phyloP scores from a whole-genome alignment of 2,113 vertebrate species.

The Synchiropus splendidus region DNA sequence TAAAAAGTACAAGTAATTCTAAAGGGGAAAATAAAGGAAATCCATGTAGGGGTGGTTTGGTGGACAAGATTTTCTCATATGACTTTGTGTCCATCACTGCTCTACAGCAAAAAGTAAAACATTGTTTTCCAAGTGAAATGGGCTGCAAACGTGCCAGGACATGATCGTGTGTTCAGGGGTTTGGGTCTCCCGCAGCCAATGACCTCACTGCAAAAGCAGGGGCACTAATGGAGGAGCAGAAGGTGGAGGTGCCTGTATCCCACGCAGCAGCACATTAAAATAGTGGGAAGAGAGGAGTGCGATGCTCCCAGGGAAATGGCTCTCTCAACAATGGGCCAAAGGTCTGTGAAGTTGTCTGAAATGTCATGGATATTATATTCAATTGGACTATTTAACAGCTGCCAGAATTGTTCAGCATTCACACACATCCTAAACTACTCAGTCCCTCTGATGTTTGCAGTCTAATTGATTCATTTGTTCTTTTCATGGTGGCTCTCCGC shows the following conservation, averaged over 20 bases:
- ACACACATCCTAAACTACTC: too few relatives aligned
- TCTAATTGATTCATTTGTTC: background rate
- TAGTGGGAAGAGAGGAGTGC: constrained; percentile 8
- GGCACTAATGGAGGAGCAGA: constrained; percentile 52
- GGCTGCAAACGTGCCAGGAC: background rate
- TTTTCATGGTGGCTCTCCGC: constrained; percentile 4
- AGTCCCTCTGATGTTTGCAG: too few relatives aligned
- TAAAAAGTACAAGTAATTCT: too few relatives aligned
- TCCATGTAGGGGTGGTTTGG: too few relatives aligned
- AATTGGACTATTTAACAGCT: constrained; percentile 2
- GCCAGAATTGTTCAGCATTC: background rate
- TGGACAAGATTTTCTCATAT: too few relatives aligned
- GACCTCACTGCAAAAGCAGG: constrained; percentile 34
- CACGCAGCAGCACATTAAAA: constrained; percentile 20
- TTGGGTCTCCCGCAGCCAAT: constrained; percentile 26
- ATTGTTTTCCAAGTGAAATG: constrained; percentile 4
- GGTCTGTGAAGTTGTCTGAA: background rate
- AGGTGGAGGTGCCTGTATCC: constrained; percentile 12
- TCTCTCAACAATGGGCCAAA: background rate
- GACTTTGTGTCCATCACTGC: background rate
- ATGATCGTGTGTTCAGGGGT: constrained; percentile 10
- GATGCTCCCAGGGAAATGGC: constrained; percentile 8
- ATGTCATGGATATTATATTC: constrained; percentile 1
- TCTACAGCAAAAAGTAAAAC: background rate
- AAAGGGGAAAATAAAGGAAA: too few relatives aligned